Conservation (phyloP, 2,797 vertebrate genomes). For the Alectoris magna region DNA sequence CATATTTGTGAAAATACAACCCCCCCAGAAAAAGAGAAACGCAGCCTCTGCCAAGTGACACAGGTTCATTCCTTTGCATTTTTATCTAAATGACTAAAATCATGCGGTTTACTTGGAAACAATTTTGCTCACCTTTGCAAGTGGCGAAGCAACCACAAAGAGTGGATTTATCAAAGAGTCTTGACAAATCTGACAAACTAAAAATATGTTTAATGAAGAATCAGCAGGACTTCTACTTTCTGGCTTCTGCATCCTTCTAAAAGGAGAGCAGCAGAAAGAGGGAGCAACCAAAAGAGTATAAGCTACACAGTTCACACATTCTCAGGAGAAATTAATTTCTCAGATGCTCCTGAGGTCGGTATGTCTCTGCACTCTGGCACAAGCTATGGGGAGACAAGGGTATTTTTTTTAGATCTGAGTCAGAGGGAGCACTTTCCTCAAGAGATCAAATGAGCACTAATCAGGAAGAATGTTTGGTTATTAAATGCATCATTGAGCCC, state of each 20-base stretch:
- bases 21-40: not conserved
- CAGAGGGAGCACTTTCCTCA: constrained; percentile 23
- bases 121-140: constrained; percentile 22
- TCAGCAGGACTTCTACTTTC: not conserved
- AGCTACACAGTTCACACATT: not conserved
- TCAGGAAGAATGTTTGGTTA: constrained; percentile 77
- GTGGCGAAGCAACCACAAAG: not conserved
- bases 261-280: not conserved
- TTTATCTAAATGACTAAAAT: not conserved
- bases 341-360: not conserved
- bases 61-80: not conserved
- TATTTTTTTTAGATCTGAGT: constrained; percentile 18
- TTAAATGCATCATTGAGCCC: constrained; percentile 76
- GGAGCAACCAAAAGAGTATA: not conserved
- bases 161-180: not conserved
- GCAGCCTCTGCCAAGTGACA: not conserved
- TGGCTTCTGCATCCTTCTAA: not conserved
- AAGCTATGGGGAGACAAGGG: not conserved
- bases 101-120: not conserved
- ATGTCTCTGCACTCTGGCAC: not conserved
- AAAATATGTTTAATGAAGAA: not conserved
- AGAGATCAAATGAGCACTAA: constrained; percentile 75
- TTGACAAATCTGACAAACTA: not conserved
- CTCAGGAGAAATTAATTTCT: not conserved
- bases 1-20: not conserved